phyloP scores from a whole-genome alignment of 1,140 invertebrate genomes.

The Drosophila leontia region DNA sequence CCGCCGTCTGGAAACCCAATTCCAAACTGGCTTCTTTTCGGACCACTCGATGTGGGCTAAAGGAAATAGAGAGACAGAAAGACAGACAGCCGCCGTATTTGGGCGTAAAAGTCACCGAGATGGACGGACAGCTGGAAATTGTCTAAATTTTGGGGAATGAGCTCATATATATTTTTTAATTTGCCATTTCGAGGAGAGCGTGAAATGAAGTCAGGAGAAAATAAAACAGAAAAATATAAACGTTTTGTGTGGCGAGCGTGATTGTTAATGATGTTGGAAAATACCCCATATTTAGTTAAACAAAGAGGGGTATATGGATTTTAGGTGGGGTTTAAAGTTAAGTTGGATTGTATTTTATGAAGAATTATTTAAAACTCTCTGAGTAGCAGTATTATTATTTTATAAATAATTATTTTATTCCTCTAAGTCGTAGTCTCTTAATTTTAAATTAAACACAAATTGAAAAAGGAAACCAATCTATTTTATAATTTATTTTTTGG shows the following conservation, averaged over 20 bases:
- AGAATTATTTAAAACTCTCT: not conserved
- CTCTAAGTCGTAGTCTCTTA: not conserved
- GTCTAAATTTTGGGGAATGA: slow-evolving; percentile 69
- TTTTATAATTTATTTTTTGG: not conserved
- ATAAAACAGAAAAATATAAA: slow-evolving; percentile 28
- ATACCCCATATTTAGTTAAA: slow-evolving; percentile 12
- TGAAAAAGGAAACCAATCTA: no score
- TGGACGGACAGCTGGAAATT: slow-evolving; percentile 43
- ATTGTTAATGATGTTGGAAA: slow-evolving; percentile 36
- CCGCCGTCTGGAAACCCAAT: slow-evolving; percentile 71
- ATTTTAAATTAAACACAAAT: not conserved
- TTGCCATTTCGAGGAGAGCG: slow-evolving; percentile 52
- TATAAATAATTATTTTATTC: no score
- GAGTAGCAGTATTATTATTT: no score
- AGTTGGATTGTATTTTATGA: not conserved
- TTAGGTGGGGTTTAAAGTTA: not conserved
- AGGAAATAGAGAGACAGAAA: slow-evolving; percentile 62
- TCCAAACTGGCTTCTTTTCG: slow-evolving; percentile 56
- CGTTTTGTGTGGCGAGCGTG: slow-evolving; percentile 25
- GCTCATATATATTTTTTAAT: slow-evolving; percentile 65
- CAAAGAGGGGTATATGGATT: not conserved
- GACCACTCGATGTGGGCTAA: slow-evolving; percentile 71
- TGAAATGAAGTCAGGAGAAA: slow-evolving; percentile 41
- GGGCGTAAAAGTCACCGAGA: slow-evolving; percentile 70
- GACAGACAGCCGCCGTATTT: slow-evolving; percentile 59